A percentile compares a stretch with the other conserved stretches of the same genome.
phyloP scores from a whole-genome alignment of 2,797 vertebrate species.

The Hybognathus amarus region DNA sequence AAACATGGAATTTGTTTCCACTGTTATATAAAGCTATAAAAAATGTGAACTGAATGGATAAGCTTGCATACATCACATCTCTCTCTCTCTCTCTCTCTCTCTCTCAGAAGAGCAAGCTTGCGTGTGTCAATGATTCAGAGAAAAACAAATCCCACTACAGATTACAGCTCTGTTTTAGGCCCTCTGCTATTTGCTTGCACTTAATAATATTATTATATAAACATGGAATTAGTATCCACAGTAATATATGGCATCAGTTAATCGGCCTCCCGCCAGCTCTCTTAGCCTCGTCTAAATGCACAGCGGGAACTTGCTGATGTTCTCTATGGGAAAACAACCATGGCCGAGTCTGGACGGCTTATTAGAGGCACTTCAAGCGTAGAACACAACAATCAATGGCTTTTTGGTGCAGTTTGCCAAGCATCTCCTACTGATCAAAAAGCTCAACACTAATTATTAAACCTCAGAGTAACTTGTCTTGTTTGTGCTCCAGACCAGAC shows the following conservation, averaged over 20 bases:
- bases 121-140: conserved; percentile 1
- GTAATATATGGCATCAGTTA: background rate
- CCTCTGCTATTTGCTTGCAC: no score
- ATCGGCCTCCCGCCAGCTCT: background rate
- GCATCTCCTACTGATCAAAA: background rate
- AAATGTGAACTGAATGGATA: background rate
- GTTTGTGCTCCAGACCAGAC: background rate
- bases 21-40: no score
- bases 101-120: background rate
- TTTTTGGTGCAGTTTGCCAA: background rate
- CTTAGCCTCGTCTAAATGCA: background rate
- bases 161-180: background rate
- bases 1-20: no score
- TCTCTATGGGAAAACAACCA: background rate
- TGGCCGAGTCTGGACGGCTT: background rate
- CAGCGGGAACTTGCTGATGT: background rate
- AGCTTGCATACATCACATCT: background rate
- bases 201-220: no score
- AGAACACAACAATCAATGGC: background rate
- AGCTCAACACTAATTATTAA: background rate
- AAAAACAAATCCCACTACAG: background rate
- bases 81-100: no score
- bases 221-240: no score
- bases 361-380: background rate
- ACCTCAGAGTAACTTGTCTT: background rate